Percentiles rank a stretch among this genome's conserved stretches.
These are phyloP conservation scores for Schlechtendalia chinensis DNA, from an alignment of 1,140 invertebrate genomes.

Conservation along the genomic window DNA sequence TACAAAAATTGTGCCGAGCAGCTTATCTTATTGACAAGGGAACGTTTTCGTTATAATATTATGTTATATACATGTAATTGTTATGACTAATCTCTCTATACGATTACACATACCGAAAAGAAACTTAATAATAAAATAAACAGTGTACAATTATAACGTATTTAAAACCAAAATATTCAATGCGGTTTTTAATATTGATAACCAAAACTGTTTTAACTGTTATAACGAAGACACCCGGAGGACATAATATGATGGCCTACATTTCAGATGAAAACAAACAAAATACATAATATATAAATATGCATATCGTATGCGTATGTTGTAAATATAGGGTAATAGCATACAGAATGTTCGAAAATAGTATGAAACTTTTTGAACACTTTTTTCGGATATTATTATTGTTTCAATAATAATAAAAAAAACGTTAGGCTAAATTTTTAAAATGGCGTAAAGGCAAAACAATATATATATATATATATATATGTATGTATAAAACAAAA, in stretches of 20 bases:
- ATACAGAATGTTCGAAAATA: too few species aligned
- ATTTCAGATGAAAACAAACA: constrained; percentile 7
- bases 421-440: too few species aligned
- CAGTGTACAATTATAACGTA: background rate
- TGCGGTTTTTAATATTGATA: background rate
- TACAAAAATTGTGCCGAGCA: background rate
- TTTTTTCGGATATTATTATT: too few species aligned
- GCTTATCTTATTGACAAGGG: background rate
- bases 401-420: too few species aligned
- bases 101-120: background rate
- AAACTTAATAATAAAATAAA: background rate
- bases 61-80: background rate
- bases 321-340: too few species aligned
- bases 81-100: background rate
- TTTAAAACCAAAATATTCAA: background rate
- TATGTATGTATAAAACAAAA: too few species aligned
- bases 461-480: too few species aligned
- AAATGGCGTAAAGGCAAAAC: too few species aligned
- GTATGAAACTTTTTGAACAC: too few species aligned
- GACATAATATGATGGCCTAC: constrained; percentile 11
- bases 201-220: too few species aligned
- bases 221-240: too few species aligned
- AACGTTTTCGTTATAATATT: background rate
- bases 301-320: background rate
- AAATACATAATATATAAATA: background rate